These are phyloP conservation scores for Atherix ibis DNA, from an alignment of 2,888 invertebrate species.

Conservation along the genomic window DNA sequence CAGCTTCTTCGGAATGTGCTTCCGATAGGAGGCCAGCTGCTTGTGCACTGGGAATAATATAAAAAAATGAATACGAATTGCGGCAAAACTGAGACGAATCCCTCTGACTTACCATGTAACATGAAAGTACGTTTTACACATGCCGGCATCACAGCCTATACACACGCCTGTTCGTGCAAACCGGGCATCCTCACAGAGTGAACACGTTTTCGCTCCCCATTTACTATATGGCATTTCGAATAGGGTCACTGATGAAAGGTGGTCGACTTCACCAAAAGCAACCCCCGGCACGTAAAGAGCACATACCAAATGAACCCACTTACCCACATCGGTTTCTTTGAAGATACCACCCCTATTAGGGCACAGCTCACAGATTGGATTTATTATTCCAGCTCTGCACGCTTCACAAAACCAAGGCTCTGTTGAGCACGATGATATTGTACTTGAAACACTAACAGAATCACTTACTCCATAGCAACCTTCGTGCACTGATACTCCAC, in stretches of 20 bases:
- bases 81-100: neutral
- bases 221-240: constrained; percentile 96
- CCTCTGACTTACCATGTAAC: constrained; percentile 65
- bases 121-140: constrained; percentile 95
- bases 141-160: constrained; percentile 94
- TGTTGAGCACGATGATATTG: constrained; percentile 85
- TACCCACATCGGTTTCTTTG: constrained; percentile 94
- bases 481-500: constrained; percentile 93
- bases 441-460: constrained; percentile 77
- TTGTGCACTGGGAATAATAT: constrained; percentile 54
- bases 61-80: neutral
- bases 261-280: constrained; percentile 89
- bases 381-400: constrained; percentile 76
- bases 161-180: constrained; percentile 87
- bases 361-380: constrained; percentile 89
- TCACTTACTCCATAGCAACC: constrained; percentile 93
- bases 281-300: constrained; percentile 95
- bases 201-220: constrained; percentile 89
- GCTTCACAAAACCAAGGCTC: constrained; percentile 99
- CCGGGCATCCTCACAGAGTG: constrained; percentile 73
- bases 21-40: constrained; percentile 84
- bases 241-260: constrained; percentile 77
- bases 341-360: constrained; percentile 83
- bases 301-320: constrained; percentile 97
- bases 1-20: constrained; percentile 76